Conservation (phyloP, 2,888 invertebrate genomes). For the Luperina testacea region DNA sequence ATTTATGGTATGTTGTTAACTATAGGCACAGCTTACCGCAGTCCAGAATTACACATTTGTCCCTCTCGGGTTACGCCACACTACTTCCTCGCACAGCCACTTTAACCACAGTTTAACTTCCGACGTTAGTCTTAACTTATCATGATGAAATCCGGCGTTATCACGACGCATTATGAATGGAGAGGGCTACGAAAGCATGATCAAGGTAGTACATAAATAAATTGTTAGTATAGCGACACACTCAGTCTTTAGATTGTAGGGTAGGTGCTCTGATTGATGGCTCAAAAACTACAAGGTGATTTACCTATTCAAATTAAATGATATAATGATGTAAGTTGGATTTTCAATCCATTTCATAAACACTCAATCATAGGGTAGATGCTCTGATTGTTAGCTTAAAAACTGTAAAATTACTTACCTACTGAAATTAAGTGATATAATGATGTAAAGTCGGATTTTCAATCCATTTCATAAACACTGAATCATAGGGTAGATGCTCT, state of each 20-base stretch:
- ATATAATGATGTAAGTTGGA: background rate
- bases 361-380: slow-evolving; percentile 26
- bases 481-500: slow-evolving; percentile 14
- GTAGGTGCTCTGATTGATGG: slow-evolving; percentile 20
- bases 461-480: background rate
- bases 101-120: slow-evolving; percentile 22
- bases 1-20: background rate
- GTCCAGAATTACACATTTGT: background rate
- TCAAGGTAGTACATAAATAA: slow-evolving; percentile 54
- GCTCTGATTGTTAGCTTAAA: slow-evolving; percentile 7
- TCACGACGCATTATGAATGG: slow-evolving; percentile 58
- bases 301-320: background rate
- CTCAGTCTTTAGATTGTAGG: slow-evolving; percentile 26
- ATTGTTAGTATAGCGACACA: slow-evolving; percentile 44
- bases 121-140: slow-evolving; percentile 5
- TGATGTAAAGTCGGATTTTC: background rate
- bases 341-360: background rate
- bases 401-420: background rate
- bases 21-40: background rate
- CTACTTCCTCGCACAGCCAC: background rate
- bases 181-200: slow-evolving; percentile 46
- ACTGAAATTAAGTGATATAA: background rate
- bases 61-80: background rate
- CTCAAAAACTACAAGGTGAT: background rate
- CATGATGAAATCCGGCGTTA: slow-evolving; percentile 25